These are phyloP conservation scores for Cacatua alba DNA, from an alignment of 2,113 vertebrate species.

Conservation along the genomic window DNA sequence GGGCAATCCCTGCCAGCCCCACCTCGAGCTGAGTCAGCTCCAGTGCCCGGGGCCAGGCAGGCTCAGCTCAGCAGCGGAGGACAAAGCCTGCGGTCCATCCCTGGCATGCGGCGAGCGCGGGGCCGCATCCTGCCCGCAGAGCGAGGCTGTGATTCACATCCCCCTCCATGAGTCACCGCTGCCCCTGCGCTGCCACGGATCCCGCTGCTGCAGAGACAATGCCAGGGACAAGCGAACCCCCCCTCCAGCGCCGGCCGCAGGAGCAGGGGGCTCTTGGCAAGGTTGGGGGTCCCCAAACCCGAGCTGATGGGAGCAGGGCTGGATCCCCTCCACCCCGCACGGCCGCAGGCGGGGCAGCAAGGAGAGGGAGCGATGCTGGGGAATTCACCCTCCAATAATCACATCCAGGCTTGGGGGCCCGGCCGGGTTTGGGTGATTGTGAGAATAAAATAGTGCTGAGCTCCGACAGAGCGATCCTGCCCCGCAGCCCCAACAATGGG, in stretches of 20 bases:
- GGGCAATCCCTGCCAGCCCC: too few relatives aligned
- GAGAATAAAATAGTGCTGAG: constrained; percentile 55
- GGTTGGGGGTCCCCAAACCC: not conserved
- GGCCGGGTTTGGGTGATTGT: constrained; percentile 62
- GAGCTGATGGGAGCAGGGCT: not conserved
- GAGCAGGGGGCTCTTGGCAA: not conserved
- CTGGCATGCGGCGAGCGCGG: not conserved
- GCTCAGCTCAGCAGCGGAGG: too few relatives aligned
- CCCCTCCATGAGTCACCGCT: constrained; percentile 15
- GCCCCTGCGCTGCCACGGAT: not conserved
- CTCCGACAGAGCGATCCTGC: constrained; percentile 43
- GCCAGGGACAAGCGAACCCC: not conserved
- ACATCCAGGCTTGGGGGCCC: constrained; percentile 56
- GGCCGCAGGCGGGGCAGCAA: not conserved
- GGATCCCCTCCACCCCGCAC: not conserved
- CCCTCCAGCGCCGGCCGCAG: not conserved
- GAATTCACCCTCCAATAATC: constrained; percentile 57
- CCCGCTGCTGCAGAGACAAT: not conserved
- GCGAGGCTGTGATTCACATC: constrained; percentile 44
- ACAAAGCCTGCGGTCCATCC: constrained; percentile 56
- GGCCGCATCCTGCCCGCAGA: constrained; percentile 51
- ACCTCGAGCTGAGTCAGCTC: too few relatives aligned
- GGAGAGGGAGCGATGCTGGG: constrained; percentile 5
- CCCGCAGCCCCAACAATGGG: not conserved
- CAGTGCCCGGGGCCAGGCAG: too few relatives aligned